Evolutionary conservation across 1,140 invertebrate species (phyloP).

Genomic region (Penaeus vannamei): DNA sequence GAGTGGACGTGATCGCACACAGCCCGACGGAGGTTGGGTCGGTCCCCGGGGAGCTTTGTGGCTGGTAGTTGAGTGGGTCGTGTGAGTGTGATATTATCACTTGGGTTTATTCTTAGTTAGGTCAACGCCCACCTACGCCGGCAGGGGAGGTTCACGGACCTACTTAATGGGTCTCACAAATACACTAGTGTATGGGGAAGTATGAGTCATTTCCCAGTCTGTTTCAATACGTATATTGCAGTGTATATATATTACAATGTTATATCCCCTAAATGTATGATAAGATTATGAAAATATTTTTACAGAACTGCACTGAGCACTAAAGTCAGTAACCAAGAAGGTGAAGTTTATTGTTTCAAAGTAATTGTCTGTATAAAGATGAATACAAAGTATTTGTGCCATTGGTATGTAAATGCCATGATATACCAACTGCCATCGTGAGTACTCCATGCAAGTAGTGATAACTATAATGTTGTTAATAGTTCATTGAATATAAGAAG

Average conservation of each 20-base stretch:
- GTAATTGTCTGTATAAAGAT: background rate
- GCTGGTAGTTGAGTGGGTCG: slow-evolving; percentile 24
- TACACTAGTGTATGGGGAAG: too few species aligned
- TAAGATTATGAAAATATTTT: slow-evolving; percentile 15
- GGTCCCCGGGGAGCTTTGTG: background rate
- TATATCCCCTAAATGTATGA: background rate
- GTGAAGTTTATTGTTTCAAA: too few species aligned
- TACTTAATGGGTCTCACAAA: background rate
- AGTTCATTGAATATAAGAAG: slow-evolving; percentile 45
- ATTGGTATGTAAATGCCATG: slow-evolving; percentile 43
- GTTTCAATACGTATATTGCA: background rate
- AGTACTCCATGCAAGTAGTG: slow-evolving; percentile 54
- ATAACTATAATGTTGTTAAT: slow-evolving; percentile 47
- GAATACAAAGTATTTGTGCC: slow-evolving; percentile 42
- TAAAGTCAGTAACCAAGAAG: too few species aligned
- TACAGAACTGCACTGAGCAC: background rate
- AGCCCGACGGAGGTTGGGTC: background rate
- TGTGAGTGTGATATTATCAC: slow-evolving; percentile 39
- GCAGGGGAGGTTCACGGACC: slow-evolving; percentile 14
- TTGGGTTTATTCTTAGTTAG: slow-evolving; percentile 32
- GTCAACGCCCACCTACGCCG: slow-evolving; percentile 31
- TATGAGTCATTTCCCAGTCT: too few species aligned
- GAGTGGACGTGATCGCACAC: background rate
- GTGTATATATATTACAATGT: background rate
- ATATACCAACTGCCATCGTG: slow-evolving; percentile 32